Base-by-base conservation (phyloP, 2,888 invertebrate genomes). In the Tinea trinotella region DNA sequence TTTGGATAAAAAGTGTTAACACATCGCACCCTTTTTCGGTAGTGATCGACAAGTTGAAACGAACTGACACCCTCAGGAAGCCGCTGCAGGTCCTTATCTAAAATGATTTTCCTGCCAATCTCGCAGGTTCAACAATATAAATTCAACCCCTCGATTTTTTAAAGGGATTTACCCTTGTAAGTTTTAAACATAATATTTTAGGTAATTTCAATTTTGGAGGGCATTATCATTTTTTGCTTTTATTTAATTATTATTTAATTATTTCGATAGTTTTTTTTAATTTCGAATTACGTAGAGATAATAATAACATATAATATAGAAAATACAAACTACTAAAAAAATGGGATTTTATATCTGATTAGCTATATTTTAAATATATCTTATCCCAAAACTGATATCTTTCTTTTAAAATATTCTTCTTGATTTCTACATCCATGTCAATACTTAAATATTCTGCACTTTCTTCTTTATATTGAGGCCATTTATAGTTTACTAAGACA, bases 21-120 rank as follows among this genome's bases (percentile, higher is more conserved):
- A 40, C 40, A 7, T 15, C 40, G 40, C 40, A 40, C 40, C 40
- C 40, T 40, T 40, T 40, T 15, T n/a, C 24, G 12, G 12, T 6
- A 72, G 73, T 73, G 72, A 70, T 66, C 74, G 76, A 74, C 74
- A 73, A 67, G 59, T 64, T 63, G 63, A 66, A 70, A 68, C 68
- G 69, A 64, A 59, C 59, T 24, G 50, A 50, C 50, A 20, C 50
- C 50, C 18, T 20, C 17, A 12, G 46, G 24, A 50, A 22, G 48
- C 18, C 13, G 24, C 13, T 50, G 24, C 24, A 20, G 50, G 24
- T 50, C 9, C 9, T 50, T 50, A 50, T 24, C 50, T 13, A 3
- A 4, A 50, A 50, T 24, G 4, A 50, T 19, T 50, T 50, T 19
- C 50, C 18, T 46, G 19, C 13, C 40, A 40, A 40, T 40, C 40